These are phyloP conservation scores for Campoletis sonorensis DNA, from an alignment of 1,140 invertebrate genomes.

Conservation along the genomic window DNA sequence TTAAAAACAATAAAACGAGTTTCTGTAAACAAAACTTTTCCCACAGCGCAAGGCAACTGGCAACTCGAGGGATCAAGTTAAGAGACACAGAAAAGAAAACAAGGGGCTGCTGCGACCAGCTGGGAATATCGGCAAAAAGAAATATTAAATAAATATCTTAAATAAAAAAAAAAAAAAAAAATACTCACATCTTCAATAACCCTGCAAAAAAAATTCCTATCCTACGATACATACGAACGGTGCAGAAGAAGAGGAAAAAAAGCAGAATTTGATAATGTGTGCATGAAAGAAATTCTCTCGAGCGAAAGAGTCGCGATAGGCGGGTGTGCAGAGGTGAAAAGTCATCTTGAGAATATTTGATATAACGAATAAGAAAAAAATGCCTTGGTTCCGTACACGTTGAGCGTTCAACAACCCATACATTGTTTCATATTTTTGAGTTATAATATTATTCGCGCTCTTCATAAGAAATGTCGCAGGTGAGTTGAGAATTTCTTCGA, in stretches of 20 bases:
- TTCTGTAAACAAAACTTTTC: conserved; percentile 23
- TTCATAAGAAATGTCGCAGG: conserved; percentile 61
- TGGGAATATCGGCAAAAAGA: conserved; percentile 68
- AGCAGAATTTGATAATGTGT: conserved; percentile 18
- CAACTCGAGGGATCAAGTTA: conserved; percentile 66
- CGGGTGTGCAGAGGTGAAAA: conserved; percentile 67
- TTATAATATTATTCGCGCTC: conserved; percentile 23
- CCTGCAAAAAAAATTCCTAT: no score
- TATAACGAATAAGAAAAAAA: conserved; percentile 54
- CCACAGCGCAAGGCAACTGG: conserved; percentile 43
- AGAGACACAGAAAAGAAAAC: conserved; percentile 84
- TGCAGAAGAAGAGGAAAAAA: no score
- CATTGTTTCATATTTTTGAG: conserved; percentile 37
- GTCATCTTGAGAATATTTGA: conserved; percentile 65
- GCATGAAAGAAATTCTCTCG: conserved; percentile 56
- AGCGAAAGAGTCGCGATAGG: conserved; percentile 43
- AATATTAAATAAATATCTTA: conserved; percentile 47
- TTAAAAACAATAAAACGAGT: neutral
- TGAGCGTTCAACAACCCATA: conserved; percentile 54
- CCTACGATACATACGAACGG: no score
- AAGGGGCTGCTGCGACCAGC: conserved; percentile 84
- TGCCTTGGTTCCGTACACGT: neutral
- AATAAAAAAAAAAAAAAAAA: no score
- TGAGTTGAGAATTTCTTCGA: conserved; percentile 54
- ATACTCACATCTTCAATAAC: no score